Percentiles rank a stretch among this genome's conserved stretches.
These are phyloP conservation scores for Agapostemon virescens DNA, from an alignment of 2,888 invertebrate species.

Conservation along the genomic window DNA sequence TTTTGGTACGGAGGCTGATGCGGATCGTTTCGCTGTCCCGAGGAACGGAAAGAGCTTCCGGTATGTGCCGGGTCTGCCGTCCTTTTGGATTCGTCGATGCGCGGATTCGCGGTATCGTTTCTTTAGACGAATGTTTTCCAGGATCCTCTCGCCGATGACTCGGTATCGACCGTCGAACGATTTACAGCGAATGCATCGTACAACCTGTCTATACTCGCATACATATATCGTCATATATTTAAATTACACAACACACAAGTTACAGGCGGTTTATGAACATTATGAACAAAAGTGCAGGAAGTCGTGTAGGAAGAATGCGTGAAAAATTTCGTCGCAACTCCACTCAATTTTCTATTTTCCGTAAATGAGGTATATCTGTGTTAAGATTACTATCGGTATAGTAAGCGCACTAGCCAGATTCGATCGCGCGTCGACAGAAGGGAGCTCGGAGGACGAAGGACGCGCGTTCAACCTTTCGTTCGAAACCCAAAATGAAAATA, in stretches of 20 bases:
- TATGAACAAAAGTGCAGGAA: constrained; percentile 63
- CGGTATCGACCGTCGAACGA: too few relatives aligned
- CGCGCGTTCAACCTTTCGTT: constrained; percentile 21
- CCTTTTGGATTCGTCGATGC: too few relatives aligned
- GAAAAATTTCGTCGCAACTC: constrained; percentile 54
- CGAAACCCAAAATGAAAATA: background rate
- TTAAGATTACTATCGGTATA: constrained; percentile 57
- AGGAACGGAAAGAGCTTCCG: too few relatives aligned
- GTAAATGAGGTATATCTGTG: constrained; percentile 67
- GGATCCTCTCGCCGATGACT: too few relatives aligned
- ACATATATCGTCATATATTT: constrained; percentile 66
- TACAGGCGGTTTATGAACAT: constrained; percentile 65
- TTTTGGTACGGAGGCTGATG: too few relatives aligned
- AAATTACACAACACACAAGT: constrained; percentile 70
- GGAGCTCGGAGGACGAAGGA: constrained; percentile 37
- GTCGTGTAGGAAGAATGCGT: constrained; percentile 57
- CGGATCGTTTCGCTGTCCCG: too few relatives aligned
- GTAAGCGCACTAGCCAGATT: constrained; percentile 33
- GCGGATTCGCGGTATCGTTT: too few relatives aligned
- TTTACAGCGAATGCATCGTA: background rate
- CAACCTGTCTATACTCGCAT: constrained; percentile 35
- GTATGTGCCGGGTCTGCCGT: too few relatives aligned
- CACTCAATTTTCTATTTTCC: constrained; percentile 47
- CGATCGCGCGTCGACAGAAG: constrained; percentile 18
- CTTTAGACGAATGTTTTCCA: too few relatives aligned